Conservation (phyloP, 2,888 invertebrate genomes). For the Frankliniella fusca region DNA sequence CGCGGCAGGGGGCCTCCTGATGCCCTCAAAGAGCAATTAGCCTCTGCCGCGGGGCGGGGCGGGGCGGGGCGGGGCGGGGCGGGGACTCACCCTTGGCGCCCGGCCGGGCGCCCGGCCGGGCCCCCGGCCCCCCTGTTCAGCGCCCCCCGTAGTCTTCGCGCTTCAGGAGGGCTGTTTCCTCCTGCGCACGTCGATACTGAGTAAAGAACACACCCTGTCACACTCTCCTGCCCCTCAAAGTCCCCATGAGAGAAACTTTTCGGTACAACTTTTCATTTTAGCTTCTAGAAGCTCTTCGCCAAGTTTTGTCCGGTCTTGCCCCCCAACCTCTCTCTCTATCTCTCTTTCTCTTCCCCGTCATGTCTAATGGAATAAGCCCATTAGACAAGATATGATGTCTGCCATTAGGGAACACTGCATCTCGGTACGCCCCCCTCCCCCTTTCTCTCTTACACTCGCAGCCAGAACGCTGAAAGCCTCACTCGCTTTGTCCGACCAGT, state of each 20-base stretch:
- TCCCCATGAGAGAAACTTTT: no score
- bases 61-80: no score
- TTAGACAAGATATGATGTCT: neutral
- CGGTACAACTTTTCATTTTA: neutral
- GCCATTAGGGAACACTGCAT: neutral
- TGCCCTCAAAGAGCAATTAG: neutral
- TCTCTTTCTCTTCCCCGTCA: neutral
- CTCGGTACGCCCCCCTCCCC: neutral
- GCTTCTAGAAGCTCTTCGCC: neutral
- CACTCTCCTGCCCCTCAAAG: no score
- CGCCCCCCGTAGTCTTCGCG: neutral
- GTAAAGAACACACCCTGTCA: no score
- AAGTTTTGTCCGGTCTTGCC: neutral
- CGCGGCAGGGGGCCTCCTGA: neutral
- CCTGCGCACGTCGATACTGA: no score
- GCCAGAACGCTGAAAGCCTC: no score
- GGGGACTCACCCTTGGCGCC: no score
- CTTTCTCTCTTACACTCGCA: neutral
- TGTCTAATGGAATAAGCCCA: conserved; percentile 17
- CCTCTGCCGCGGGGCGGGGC: neutral
- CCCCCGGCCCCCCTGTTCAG: neutral
- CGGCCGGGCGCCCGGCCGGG: neutral
- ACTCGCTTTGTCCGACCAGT: no score
- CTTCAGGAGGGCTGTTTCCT: no score
- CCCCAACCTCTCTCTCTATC: neutral